Conservation (phyloP, 2,113 vertebrate genomes). For the Lepus americanus region DNA sequence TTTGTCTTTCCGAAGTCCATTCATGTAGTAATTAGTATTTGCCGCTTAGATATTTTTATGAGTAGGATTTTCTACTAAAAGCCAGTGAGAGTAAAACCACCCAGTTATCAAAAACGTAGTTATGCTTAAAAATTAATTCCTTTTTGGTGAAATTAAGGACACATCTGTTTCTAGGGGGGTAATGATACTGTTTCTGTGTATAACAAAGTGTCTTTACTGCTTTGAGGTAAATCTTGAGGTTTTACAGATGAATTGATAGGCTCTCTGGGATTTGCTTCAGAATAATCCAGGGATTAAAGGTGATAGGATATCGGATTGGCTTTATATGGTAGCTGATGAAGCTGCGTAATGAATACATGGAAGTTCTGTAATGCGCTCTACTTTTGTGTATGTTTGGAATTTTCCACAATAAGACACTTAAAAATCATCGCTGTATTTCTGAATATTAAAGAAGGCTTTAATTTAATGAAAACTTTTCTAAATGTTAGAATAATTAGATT, state of each 20-base stretch:
- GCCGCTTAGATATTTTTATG: slow-evolving; percentile 19
- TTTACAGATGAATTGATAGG: slow-evolving; percentile 19
- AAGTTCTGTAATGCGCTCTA: neutral
- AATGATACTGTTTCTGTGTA: neutral
- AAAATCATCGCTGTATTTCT: neutral
- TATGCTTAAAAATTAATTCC: neutral
- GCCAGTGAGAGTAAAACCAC: neutral
- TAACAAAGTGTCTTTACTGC: neutral
- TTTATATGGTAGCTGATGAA: neutral
- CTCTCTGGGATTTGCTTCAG: slow-evolving; percentile 7
- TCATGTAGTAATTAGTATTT: neutral
- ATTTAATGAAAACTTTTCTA: neutral
- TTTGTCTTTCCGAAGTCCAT: neutral
- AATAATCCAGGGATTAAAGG: neutral
- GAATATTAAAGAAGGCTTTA: slow-evolving; percentile 45
- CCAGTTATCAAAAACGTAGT: neutral
- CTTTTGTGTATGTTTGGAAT: slow-evolving; percentile 15
- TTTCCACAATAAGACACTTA: slow-evolving; percentile 21
- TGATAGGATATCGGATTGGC: neutral
- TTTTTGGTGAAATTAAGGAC: neutral
- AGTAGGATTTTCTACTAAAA: slow-evolving; percentile 37
- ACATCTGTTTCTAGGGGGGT: neutral
- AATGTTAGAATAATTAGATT: slow-evolving; percentile 32
- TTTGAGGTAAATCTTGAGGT: slow-evolving; percentile 3
- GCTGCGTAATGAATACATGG: neutral